Base-by-base conservation (phyloP, 2,888 invertebrate species). In the Choristoneura rosaceana region DNA sequence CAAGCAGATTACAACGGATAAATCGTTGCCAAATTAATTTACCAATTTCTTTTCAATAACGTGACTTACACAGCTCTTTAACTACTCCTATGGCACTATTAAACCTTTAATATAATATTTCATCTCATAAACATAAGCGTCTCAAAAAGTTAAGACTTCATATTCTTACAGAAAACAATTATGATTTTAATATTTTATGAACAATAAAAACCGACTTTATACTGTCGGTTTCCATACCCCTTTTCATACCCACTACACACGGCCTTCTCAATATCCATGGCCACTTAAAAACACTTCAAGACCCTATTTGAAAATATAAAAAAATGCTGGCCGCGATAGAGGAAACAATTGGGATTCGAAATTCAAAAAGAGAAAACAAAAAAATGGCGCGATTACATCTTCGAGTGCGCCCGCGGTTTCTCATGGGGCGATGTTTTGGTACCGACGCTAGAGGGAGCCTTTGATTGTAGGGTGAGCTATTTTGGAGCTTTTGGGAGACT, bases 381-480 rank as follows among this genome's bases (percentile, higher is more conserved):
- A 90, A 92, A 92, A 87, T 89, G 91, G 93, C 87, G 93, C 90
- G 93, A 93, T 93, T 92, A 90, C 85, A 93, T 93, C 92, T 92
- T 89, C 80, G 84, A 90, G 91, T 90, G 89, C 85, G 85, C 84
- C 83, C 87, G 87, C 83, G 84, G 87, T 91, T 94, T 93, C 93
- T 93, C 93, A 94, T 93, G 93, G 93, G 91, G 93, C 82, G 87
- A 83, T 94, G 93, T 93, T 93, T 87, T 90, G 92, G 91, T 91
- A 91, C 88, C 76, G 80, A 82, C 89, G 87, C 93, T 89, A 86
- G 91, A 91, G 93, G 93, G 93, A 92, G 89, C 87, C 83, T 79
- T 66, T 65, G 45, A 61, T 12, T n/a, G 50, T 85, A 80, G 81
- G 82, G 88, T 87, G 84, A 58, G 78, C 71, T 76, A 74, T 12